Percentiles rank a stretch among this genome's conserved stretches.
Evolutionary conservation across 1,140 invertebrate genomes (phyloP).

Genomic region (Leptopilina clavipes): DNA sequence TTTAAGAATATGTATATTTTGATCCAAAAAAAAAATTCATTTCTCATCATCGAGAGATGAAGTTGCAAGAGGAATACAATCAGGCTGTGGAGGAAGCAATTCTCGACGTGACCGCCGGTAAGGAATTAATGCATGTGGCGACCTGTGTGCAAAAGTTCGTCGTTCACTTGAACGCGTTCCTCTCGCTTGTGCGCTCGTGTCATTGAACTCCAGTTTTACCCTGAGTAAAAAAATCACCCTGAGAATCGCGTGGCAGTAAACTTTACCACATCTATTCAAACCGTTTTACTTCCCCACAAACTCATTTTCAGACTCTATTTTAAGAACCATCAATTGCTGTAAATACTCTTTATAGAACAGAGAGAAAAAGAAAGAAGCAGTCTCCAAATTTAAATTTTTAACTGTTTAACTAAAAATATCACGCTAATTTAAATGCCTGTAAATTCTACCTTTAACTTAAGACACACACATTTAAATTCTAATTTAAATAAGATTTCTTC

Average conservation of each 20-base stretch:
- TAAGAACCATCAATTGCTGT: constrained; percentile 19
- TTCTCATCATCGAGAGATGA: constrained; percentile 45
- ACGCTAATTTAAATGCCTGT: not conserved
- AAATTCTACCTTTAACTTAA: constrained; percentile 9
- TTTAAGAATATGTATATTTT: constrained; percentile 34
- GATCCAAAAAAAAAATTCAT: constrained; percentile 31
- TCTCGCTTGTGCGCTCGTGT: constrained; percentile 44
- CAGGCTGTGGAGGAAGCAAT: constrained; percentile 40
- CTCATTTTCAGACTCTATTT: constrained; percentile 29
- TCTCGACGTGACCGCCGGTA: constrained; percentile 46
- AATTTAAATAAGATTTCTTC: not conserved
- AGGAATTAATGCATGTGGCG: constrained; percentile 48
- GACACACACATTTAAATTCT: constrained; percentile 1
- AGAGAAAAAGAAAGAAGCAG: constrained; percentile 36
- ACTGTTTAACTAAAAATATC: not conserved
- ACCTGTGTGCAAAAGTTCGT: constrained; percentile 42
- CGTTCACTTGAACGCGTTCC: constrained; percentile 24
- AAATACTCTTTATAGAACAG: constrained; percentile 34
- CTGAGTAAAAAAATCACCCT: constrained; percentile 18
- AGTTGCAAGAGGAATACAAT: constrained; percentile 43
- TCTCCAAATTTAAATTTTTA: too few relatives aligned
- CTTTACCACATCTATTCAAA: constrained; percentile 23
- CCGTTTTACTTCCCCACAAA: constrained; percentile 30
- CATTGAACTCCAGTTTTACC: constrained; percentile 49
- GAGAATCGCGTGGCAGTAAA: constrained; percentile 22